Percentiles rank a stretch among this genome's conserved stretches.
Conservation (phyloP, 2,888 invertebrate genomes). For the Eilema depressum region DNA sequence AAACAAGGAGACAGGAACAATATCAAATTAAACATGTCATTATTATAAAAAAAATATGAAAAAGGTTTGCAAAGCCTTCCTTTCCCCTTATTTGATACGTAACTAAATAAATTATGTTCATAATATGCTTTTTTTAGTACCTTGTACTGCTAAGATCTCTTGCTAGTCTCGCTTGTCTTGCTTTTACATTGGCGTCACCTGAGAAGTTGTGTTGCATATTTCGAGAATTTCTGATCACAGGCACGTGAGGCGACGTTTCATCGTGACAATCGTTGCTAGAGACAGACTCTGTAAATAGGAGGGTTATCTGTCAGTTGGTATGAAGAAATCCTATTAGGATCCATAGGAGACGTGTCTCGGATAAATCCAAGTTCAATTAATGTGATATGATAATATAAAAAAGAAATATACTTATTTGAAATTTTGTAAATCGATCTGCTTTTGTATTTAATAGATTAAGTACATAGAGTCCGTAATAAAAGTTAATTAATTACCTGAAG, state of each 20-base stretch:
- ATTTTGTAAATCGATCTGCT: too few species aligned
- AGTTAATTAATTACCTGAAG: constrained; percentile 71
- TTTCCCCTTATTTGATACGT: constrained; percentile 84
- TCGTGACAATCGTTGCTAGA: constrained; percentile 81
- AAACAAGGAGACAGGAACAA: constrained; percentile 85
- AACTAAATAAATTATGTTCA: constrained; percentile 21
- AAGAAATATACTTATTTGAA: too few species aligned
- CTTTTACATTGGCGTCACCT: constrained; percentile 78
- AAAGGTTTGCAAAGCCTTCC: constrained; percentile 68
- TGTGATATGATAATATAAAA: too few species aligned
- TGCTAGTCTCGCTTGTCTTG: constrained; percentile 81
- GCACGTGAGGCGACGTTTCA: constrained; percentile 76
- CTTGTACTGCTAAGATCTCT: constrained; percentile 80
- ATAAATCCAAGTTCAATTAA: too few species aligned
- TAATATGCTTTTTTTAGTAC: constrained; percentile 52
- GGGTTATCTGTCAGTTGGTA: background rate
- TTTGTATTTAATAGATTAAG: too few species aligned
- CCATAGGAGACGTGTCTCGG: too few species aligned
- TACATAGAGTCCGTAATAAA: background rate
- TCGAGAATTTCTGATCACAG: constrained; percentile 76
- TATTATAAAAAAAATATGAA: constrained; percentile 37
- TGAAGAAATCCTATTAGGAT: background rate
- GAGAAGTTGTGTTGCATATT: constrained; percentile 69
- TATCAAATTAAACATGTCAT: constrained; percentile 37
- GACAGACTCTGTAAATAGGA: constrained; percentile 69